Percentiles rank a stretch among this genome's conserved stretches.
Conservation (phyloP, 2,113 vertebrate genomes). For the Elephas maximus region DNA sequence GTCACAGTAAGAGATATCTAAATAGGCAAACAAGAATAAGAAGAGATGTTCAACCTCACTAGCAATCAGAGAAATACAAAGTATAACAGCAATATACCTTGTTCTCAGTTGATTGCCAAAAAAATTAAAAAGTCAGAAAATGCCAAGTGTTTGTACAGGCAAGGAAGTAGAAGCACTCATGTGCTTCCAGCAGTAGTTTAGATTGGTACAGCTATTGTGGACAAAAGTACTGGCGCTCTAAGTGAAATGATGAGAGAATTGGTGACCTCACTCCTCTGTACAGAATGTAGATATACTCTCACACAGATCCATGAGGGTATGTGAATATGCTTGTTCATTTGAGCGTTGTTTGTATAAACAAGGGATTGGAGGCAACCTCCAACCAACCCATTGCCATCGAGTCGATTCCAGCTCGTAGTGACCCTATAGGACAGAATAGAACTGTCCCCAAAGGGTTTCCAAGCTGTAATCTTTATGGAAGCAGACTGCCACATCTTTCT, state of each 20-base stretch:
- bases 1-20: conserved; percentile 43
- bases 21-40: not conserved
- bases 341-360: not conserved
- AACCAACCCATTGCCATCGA: too few relatives aligned
- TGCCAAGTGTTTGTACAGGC: not conserved
- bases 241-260: not conserved
- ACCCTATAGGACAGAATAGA: too few relatives aligned
- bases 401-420: too few relatives aligned
- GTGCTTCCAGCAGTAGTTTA: not conserved
- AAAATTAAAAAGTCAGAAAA: not conserved
- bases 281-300: not conserved
- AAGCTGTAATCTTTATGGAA: too few relatives aligned
- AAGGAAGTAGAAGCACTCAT: not conserved
- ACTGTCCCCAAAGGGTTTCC: too few relatives aligned
- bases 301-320: not conserved
- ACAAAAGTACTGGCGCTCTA: not conserved
- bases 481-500: too few relatives aligned
- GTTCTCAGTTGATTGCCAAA: not conserved
- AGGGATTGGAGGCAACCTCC: not conserved
- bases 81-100: not conserved
- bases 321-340: not conserved
- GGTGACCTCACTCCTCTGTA: not conserved
- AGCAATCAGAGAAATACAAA: conserved; percentile 6
- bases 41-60: not conserved
- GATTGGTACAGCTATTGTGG: not conserved